Conservation (phyloP, 2,888 invertebrate genomes). For the Erebia epiphron region DNA sequence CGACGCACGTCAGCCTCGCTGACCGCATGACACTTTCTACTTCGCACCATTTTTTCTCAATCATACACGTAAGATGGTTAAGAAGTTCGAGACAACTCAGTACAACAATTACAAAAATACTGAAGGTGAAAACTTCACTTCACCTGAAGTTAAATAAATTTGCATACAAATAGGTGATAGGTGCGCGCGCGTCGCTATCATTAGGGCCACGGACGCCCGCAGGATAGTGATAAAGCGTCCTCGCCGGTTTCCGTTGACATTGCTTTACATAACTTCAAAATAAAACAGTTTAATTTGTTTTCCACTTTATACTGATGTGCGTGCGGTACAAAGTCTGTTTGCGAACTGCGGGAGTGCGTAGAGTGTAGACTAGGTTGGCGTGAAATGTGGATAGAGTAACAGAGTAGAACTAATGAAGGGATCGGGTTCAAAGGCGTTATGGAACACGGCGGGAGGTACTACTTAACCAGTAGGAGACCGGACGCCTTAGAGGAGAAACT, state of each 20-base stretch:
- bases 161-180: slow-evolving; percentile 73
- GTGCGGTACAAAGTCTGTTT: slow-evolving; percentile 67
- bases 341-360: slow-evolving; percentile 70
- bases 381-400: slow-evolving; percentile 57
- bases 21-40: slow-evolving; percentile 69
- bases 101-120: slow-evolving; percentile 56
- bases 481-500: slow-evolving; percentile 33
- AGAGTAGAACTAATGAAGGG: slow-evolving; percentile 76
- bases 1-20: slow-evolving; percentile 76
- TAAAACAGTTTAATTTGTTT: slow-evolving; percentile 51
- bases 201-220: slow-evolving; percentile 80
- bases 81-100: slow-evolving; percentile 40
- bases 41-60: slow-evolving; percentile 64
- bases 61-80: slow-evolving; percentile 23
- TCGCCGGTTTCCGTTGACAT: slow-evolving; percentile 70
- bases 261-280: slow-evolving; percentile 63
- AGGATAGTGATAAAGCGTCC: slow-evolving; percentile 74
- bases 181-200: slow-evolving; percentile 64
- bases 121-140: slow-evolving; percentile 49
- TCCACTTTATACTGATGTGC: slow-evolving; percentile 54
- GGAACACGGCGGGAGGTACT: slow-evolving; percentile 66
- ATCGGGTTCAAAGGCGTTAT: slow-evolving; percentile 76
- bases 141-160: slow-evolving; percentile 65
- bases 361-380: slow-evolving; percentile 63
- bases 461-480: slow-evolving; percentile 56